Evolutionary conservation across 2,113 vertebrate species (phyloP), one percentile per base, ranked within the genome.

Genomic region (Jacana jacana): DNA sequence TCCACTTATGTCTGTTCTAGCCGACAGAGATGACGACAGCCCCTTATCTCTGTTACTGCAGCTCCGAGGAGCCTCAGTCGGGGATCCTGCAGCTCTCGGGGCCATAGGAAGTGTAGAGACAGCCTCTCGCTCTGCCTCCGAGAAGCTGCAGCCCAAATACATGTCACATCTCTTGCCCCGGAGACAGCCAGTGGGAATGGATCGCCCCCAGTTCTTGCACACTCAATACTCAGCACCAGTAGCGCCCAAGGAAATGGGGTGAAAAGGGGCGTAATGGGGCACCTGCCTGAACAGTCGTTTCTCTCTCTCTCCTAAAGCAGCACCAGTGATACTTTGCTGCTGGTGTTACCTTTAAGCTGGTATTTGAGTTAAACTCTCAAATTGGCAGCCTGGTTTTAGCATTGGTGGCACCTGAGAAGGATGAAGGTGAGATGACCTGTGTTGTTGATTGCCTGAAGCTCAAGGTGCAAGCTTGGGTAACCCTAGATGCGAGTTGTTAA

Each of bases 161-260:
- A 0, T 57, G 65, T 37, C 86, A 44, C 0, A 0, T 61, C 52
- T 33, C 73, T 89, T 6, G 2, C 24, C 37, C 30, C 1, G 9
- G 7, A 49, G 70, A 48, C 52, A 51, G 57, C 69, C 35, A 48
- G 28, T 65, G 78, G 39, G 31, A 78, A 71, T 4, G 54, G 70
- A 48, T 80, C n/a, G 5, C 0, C 0, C 24, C 18, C 37, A 17
- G 28, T 3, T 27, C 28, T 73, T 0, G 0, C 10, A 8, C 22
- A 24, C 18, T 18, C 31, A 27, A 12, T 22, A 18, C 24, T 12
- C 4, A 0, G 51, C 72, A 55, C 13, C 1, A 1, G 24, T 9
- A 37, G 27, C 1, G 2, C 42, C 39, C 13, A 5, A 1, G 3
- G 54, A 55, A 25, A 27, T 19, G 46, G 46, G 58, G 27, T 52